Evolutionary conservation across 2,888 invertebrate genomes (phyloP).

Genomic region (Gymnoscelis rufifasciata): DNA sequence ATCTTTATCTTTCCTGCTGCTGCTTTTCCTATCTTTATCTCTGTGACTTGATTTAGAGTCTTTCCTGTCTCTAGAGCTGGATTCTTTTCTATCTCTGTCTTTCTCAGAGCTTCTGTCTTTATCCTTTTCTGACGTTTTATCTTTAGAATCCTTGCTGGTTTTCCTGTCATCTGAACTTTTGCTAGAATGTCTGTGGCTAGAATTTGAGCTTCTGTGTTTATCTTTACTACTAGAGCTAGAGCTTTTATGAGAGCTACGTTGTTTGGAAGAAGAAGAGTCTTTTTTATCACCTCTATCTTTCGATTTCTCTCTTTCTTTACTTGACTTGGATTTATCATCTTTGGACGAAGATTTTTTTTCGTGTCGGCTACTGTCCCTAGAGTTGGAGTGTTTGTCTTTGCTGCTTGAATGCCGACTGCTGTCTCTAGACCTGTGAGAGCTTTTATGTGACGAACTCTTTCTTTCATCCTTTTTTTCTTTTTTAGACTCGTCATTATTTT

Average conservation of each 20-base stretch:
- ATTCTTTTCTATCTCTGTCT: conserved; percentile 57
- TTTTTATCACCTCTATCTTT: conserved; percentile 58
- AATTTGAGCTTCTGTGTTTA: conserved; percentile 57
- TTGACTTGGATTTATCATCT: conserved; percentile 59
- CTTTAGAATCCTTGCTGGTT: conserved; percentile 41
- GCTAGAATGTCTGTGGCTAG: conserved; percentile 54
- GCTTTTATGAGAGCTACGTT: conserved; percentile 61
- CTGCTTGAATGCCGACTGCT: conserved; percentile 62
- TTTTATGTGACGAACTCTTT: conserved; percentile 50
- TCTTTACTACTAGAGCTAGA: conserved; percentile 48
- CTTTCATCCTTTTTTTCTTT: conserved; percentile 60
- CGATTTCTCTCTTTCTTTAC: conserved; percentile 53
- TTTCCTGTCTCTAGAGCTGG: conserved; percentile 43
- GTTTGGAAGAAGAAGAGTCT: conserved; percentile 64
- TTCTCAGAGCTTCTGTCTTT: conserved; percentile 46
- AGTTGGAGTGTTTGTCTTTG: conserved; percentile 64
- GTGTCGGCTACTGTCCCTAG: conserved; percentile 57
- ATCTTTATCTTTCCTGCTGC: conserved; percentile 65
- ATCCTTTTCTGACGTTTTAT: conserved; percentile 39
- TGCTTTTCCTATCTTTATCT: conserved; percentile 65
- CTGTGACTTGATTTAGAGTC: conserved; percentile 59
- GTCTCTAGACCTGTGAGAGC: conserved; percentile 64
- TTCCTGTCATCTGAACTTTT: conserved; percentile 62
- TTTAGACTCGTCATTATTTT: conserved; percentile 55
- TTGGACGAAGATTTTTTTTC: conserved; percentile 59